Percentiles rank a stretch among this genome's conserved stretches.
These are phyloP conservation scores for Anguilla rostrata DNA, from an alignment of 2,113 vertebrate species.

Conservation along the genomic window DNA sequence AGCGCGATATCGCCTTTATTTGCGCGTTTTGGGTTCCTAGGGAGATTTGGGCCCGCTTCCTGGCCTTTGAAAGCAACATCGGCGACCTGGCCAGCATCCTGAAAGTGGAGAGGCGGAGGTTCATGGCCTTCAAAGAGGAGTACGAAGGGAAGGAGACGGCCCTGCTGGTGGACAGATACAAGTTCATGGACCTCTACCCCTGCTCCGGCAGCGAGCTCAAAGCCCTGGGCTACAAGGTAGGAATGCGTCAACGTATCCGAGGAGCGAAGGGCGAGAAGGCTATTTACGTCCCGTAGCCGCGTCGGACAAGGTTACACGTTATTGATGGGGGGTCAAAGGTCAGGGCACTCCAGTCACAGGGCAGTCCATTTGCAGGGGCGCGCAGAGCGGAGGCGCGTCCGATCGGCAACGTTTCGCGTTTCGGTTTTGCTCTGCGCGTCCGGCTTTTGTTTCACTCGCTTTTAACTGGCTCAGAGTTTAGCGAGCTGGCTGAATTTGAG, in stretches of 20 bases:
- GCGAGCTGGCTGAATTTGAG: neutral
- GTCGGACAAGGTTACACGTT: neutral
- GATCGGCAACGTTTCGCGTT: neutral
- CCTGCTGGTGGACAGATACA: constrained; percentile 93
- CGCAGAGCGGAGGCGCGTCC: neutral
- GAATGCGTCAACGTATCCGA: neutral
- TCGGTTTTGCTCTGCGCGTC: neutral
- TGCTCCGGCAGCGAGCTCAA: constrained; percentile 94
- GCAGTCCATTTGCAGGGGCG: neutral
- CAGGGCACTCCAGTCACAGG: neutral
- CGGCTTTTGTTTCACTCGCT: constrained; percentile 19
- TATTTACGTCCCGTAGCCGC: neutral
- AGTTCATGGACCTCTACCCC: constrained; percentile 98
- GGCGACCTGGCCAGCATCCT: constrained; percentile 97
- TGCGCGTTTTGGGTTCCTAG: constrained; percentile 63
- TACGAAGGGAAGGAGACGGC: constrained; percentile 98
- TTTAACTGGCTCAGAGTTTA: neutral
- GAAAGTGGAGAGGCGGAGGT: constrained; percentile 93
- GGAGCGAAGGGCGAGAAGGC: neutral
- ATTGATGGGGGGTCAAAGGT: neutral
- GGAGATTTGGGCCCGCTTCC: constrained; percentile 96
- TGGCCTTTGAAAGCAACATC: constrained; percentile 98
- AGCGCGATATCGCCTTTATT: neutral
- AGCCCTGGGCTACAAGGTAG: constrained; percentile 97
- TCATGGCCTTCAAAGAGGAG: constrained; percentile 95